Percentiles rank a stretch among this genome's conserved stretches.
Conservation (phyloP, 2,113 vertebrate genomes). For the Artemisiospiza belli region DNA sequence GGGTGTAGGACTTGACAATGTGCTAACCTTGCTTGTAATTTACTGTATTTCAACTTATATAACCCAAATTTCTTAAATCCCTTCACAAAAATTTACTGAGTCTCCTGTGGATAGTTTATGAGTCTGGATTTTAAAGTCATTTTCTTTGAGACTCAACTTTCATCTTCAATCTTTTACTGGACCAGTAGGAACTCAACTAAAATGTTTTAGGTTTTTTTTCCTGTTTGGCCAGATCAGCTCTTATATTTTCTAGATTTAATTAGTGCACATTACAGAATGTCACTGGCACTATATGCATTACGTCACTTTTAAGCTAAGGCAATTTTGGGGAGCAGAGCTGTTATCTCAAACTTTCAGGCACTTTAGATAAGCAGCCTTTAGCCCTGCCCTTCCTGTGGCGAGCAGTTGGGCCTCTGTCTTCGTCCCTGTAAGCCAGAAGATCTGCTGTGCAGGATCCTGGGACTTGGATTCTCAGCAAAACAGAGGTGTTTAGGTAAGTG, state of each 20-base stretch:
- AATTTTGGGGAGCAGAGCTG: background rate
- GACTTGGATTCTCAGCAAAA: background rate
- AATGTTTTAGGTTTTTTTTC: background rate
- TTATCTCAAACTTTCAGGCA: slow-evolving; percentile 42
- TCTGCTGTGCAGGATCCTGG: background rate
- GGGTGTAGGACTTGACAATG: background rate
- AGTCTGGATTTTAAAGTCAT: background rate
- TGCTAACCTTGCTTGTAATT: background rate
- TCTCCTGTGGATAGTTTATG: background rate
- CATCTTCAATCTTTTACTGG: background rate
- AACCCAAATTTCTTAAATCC: background rate
- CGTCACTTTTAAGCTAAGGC: background rate
- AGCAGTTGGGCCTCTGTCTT: background rate
- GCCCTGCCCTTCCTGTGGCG: slow-evolving; percentile 43
- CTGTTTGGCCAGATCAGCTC: background rate
- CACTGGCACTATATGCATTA: background rate
- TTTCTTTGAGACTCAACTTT: background rate
- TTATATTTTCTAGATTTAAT: background rate
- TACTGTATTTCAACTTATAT: background rate
- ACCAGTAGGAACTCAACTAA: background rate
- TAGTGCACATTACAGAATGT: background rate
- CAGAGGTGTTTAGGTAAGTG: slow-evolving; percentile 19
- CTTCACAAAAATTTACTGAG: background rate
- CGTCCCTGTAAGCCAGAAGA: background rate
- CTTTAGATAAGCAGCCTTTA: slow-evolving; percentile 41